phyloP scores from a whole-genome alignment of 30 jellyfish, hydroid and myxozoan species.

The Mastigias papua region DNA sequence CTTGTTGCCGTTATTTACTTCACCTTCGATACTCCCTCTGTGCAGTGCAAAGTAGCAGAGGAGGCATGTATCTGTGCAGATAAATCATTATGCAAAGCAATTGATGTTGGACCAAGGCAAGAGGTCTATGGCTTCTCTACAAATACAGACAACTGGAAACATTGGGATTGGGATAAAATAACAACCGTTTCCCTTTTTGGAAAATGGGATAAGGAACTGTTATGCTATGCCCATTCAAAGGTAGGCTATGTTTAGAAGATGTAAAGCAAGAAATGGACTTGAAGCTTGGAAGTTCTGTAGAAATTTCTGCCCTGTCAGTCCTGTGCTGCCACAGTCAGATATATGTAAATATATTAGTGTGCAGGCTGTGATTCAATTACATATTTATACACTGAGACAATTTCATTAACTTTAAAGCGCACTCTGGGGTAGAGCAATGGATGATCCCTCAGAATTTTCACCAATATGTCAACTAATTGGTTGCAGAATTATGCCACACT shows the following conservation, averaged over 20 bases:
- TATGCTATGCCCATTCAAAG: constrained; percentile 81
- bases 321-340: no score
- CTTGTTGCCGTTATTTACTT: background rate
- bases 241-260: constrained; percentile 17
- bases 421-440: no score
- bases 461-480: no score
- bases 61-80: constrained; percentile 37
- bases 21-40: background rate
- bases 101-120: constrained; percentile 64
- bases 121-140: constrained; percentile 60
- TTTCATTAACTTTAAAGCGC: no score
- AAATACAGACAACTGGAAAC: constrained; percentile 48
- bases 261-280: no score
- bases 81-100: constrained; percentile 45
- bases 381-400: no score
- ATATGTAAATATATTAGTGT: no score
- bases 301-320: no score
- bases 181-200: constrained; percentile 77
- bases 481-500: no score
- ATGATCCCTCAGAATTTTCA: no score
- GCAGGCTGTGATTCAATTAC: no score
- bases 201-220: constrained; percentile 66
- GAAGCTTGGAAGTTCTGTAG: no score
- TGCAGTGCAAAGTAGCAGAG: background rate
- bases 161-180: constrained; percentile 60